Evolutionary conservation across 2,113 vertebrate species (phyloP).

Genomic region (Vidua macroura): DNA sequence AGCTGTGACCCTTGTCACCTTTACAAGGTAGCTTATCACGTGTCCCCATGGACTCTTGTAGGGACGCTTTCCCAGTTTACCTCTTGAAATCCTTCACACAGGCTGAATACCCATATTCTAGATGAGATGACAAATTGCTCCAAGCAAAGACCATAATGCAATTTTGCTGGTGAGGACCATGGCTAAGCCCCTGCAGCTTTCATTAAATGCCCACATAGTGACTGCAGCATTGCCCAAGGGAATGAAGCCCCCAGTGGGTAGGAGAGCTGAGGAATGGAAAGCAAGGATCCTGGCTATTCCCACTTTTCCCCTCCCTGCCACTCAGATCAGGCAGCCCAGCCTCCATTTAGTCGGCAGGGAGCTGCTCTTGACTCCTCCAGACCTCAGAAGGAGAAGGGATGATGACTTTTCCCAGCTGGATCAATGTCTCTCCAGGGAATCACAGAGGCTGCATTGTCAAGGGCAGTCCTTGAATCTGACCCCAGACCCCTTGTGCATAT

Average conservation of each 20-base stretch:
- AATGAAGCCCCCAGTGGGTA: fast-evolving
- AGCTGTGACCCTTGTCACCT: fast-evolving
- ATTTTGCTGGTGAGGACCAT: background rate
- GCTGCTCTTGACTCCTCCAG: background rate
- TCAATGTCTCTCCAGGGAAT: background rate
- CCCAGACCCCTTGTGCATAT: background rate
- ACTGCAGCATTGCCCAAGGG: background rate
- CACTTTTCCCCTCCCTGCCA: background rate
- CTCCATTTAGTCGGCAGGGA: background rate
- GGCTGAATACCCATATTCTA: background rate
- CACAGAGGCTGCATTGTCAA: background rate
- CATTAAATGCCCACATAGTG: background rate
- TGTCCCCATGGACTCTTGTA: background rate
- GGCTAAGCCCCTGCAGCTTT: background rate
- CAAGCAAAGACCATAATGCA: background rate
- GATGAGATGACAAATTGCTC: background rate
- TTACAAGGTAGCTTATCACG: background rate
- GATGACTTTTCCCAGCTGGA: background rate
- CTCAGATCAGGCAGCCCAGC: background rate
- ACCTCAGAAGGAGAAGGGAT: background rate
- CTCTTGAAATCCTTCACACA: background rate
- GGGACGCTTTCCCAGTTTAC: background rate
- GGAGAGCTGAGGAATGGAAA: background rate
- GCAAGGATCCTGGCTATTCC: background rate
- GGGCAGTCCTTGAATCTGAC: background rate